Base-by-base conservation (phyloP, 2,113 vertebrate genomes). In the Numida meleagris region DNA sequence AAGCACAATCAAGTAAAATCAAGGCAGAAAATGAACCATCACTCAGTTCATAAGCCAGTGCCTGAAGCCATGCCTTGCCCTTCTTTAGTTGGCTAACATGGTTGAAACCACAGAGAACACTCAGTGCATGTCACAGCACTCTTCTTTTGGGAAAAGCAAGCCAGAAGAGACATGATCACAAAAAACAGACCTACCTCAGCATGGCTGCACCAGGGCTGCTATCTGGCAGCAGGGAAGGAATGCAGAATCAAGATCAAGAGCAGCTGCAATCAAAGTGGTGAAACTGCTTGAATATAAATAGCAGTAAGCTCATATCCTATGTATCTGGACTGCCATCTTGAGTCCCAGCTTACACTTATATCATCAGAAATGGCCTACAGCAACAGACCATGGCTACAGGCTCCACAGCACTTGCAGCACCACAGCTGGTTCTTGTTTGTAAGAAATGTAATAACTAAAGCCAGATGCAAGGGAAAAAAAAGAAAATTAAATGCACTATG, bases 341-440 rank as follows among this genome's bases (percentile, higher is more conserved):
- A 25, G 75, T 25, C 29, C 36, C 5, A 10, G 67, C 40, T 40
- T 67, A 14, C 18, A 51, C 15, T 4, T 38, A 57, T 46, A 80
- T 2, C 63, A 78, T 18, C 43, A 83, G 36, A 72, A 82, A 43
- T n/a, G 7, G 42, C 33, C 55, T 53, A 34, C 74, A 90, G 76
- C 55, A 88, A 38, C 4, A 72, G 14, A 71, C 48, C 68, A 53
- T 13, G 25, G 20, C 71, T 72, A 24, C 20, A 67, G 51, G 23
- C 76, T 83, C 76, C 51, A 63, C 34, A 67, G 50, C 0, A 4
- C 14, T 63, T 90, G 45, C 67, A 91, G 51, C 14, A n/a, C 43
- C 77, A 53, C 95, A 95, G 90, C 82, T 96, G 90, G 65, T 67
- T 88, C 66, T 81, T 68, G 70, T 86, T 93, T 95, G 83, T 46